Evolutionary conservation across 2,797 vertebrate species (phyloP).

Genomic region (Austrolebias charrua): DNA sequence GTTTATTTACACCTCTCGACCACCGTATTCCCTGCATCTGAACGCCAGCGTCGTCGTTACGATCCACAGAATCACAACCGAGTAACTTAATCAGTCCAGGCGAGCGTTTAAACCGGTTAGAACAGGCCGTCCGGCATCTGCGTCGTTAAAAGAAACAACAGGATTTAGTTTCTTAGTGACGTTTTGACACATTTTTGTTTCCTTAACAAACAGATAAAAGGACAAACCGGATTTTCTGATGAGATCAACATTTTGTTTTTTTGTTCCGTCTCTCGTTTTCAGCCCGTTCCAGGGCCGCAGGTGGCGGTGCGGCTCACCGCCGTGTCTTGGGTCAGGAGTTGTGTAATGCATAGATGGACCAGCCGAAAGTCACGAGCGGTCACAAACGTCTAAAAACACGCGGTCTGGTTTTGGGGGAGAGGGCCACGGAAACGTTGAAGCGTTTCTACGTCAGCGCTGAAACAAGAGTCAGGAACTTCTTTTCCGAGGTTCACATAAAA

Average conservation of each 20-base stretch:
- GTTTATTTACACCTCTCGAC: too few species aligned
- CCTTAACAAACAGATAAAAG: conserved; percentile 71
- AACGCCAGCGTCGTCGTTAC: conserved; percentile 67
- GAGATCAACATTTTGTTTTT: conserved; percentile 46
- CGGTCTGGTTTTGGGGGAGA: conserved; percentile 1
- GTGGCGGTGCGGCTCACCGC: too few species aligned
- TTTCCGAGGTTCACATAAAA: conserved; percentile 41
- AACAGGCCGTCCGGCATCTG: conserved; percentile 82
- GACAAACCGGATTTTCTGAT: conserved; percentile 50
- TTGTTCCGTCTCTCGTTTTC: conserved; percentile 19
- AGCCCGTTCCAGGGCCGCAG: too few species aligned
- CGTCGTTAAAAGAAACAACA: conserved; percentile 60
- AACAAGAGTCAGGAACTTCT: conserved; percentile 20
- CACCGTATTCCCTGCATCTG: conserved; percentile 67
- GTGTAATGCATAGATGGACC: conserved; percentile 82
- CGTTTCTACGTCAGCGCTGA: conserved; percentile 46
- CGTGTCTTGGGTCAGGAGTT: too few species aligned
- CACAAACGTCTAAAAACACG: conserved; percentile 31
- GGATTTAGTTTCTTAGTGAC: conserved; percentile 53
- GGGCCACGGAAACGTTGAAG: conserved; percentile 34
- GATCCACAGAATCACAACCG: conserved; percentile 67
- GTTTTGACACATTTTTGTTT: conserved; percentile 50
- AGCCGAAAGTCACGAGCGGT: conserved; percentile 69
- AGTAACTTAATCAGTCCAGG: conserved; percentile 63
- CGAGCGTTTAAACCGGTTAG: conserved; percentile 69